A percentile compares a stretch with the other conserved stretches of the same genome.
Evolutionary conservation across 2,113 vertebrate genomes (phyloP).

Genomic region (Hemicordylus capensis): DNA sequence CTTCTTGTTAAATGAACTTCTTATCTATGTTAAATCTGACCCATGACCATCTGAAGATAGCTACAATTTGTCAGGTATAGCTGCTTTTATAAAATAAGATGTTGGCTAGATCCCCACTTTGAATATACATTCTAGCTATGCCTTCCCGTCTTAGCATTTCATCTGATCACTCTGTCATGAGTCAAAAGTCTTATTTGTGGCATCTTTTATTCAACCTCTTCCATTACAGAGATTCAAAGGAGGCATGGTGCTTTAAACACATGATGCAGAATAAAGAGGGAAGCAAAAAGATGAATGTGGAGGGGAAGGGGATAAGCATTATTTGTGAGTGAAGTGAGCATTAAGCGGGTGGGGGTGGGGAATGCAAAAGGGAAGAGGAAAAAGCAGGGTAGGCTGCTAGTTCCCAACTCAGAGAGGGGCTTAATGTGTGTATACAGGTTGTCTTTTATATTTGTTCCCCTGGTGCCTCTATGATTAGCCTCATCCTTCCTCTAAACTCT

Average conservation of each 20-base stretch:
- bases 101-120: background rate
- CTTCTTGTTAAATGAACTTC: background rate
- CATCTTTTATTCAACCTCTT: no score
- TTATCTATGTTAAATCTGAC: background rate
- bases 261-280: background rate
- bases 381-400: background rate
- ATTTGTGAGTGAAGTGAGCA: background rate
- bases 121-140: background rate
- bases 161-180: background rate
- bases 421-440: background rate
- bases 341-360: background rate
- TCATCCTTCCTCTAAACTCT: conserved; percentile 4
- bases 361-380: background rate
- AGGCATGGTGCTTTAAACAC: no score
- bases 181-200: background rate
- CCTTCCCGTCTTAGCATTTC: background rate
- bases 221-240: no score
- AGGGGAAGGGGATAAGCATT: background rate
- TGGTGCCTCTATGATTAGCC: background rate
- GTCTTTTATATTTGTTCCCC: background rate
- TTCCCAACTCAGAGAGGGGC: background rate
- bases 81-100: background rate
- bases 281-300: background rate
- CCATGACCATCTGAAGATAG: background rate
- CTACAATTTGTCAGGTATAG: background rate